Evolutionary conservation across 1,140 invertebrate genomes (phyloP), one percentile per base, ranked within the genome.

Genomic region (Procambarus virginalis): DNA sequence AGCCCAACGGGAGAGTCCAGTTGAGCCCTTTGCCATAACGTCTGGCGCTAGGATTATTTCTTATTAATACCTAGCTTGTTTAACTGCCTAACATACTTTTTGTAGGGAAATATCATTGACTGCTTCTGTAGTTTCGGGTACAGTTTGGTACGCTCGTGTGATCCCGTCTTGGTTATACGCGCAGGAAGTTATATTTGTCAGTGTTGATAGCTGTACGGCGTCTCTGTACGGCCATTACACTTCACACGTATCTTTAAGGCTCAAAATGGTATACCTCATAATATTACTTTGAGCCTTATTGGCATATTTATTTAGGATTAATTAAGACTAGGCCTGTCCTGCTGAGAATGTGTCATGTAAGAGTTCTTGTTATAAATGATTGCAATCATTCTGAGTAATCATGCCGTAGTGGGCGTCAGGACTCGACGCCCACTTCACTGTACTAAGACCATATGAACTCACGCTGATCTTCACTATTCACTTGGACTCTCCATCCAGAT

Each of bases 311-410:
- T 55, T 49, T 81, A 60, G 64, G 64, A 75, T 58, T 46, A 82
- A 75, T 58, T 46, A 82, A 34, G 64, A 88, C 46, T 82, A 88
- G 86, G 86, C 86, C 86, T 88, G 46, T 73, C 76, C 49, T 76
- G 45, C 14, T 22, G 64, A 88, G 80, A 82, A 82, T 58, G 79
- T 88, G 79, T 82, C 76, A 73, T 45, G 48, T 60, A 68, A 17
- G 2, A 64, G 55, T 64, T 80, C 70, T 79, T 79, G 51, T 64
- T 77, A 79, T 88, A 68, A 82, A 75, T 76, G 70, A 82, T 46
- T 55, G 75, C 78, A 81, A 76, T 88, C 14, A 88, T 51, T 34
- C 77, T 48, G 22, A 48, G 76, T 86, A 73, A 70, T 80, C 76
- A 86, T 68, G 49, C 76, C 55, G 45, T 48, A 80, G 85, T 60